Percentiles rank a stretch among this genome's conserved stretches.
Evolutionary conservation across 2,797 vertebrate species (phyloP).

Genomic region (Euphonia xanthogaster): DNA sequence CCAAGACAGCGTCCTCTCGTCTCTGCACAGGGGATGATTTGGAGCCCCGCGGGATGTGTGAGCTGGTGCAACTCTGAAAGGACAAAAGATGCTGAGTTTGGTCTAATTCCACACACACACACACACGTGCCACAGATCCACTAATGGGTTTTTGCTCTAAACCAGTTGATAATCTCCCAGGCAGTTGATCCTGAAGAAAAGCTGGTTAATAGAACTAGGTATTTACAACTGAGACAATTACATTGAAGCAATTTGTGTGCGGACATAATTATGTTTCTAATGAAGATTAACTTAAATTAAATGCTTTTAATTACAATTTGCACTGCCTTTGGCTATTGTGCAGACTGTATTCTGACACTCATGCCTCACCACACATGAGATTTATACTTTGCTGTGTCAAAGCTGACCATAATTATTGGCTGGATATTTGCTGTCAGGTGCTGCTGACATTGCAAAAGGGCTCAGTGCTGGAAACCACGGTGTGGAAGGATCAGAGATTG

Average conservation of each 20-base stretch:
- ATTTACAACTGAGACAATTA: conserved; percentile 66
- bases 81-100: not conserved
- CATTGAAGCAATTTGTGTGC: conserved; percentile 27
- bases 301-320: conserved; percentile 75
- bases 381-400: conserved; percentile 60
- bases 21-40: not conserved
- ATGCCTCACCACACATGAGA: conserved; percentile 60
- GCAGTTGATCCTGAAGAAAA: conserved; percentile 20
- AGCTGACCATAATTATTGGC: conserved; percentile 62
- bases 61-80: not conserved
- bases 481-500: not conserved
- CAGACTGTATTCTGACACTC: conserved; percentile 38
- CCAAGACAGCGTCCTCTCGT: not conserved
- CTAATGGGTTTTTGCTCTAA: not conserved
- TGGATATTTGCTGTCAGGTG: conserved; percentile 10
- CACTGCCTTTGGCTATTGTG: conserved; percentile 61
- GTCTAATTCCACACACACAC: not conserved
- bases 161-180: not conserved
- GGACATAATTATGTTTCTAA: conserved; percentile 70
- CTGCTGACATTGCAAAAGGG: not conserved
- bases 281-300: conserved; percentile 78
- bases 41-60: not conserved
- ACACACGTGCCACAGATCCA: accelerated
- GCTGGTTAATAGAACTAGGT: conserved; percentile 43
- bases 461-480: not conserved